These are phyloP conservation scores for Gerris lacustris DNA, from an alignment of 2,888 invertebrate species.

Conservation along the genomic window DNA sequence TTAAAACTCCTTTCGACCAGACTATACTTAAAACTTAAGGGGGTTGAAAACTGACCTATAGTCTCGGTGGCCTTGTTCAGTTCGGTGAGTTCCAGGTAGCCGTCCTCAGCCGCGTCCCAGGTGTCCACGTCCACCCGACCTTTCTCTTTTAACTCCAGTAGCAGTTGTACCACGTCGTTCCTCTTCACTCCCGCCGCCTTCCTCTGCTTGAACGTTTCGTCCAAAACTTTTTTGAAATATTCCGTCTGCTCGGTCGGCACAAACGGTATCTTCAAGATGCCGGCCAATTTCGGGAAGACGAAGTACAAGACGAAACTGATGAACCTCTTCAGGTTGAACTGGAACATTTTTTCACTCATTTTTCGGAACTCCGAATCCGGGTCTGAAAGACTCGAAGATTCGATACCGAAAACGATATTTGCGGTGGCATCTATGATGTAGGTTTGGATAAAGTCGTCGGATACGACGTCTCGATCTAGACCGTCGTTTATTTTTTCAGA, in stretches of 20 bases:
- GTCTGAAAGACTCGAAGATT: not conserved
- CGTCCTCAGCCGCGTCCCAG: not conserved
- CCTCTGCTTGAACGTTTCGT: slow-evolving; percentile 5
- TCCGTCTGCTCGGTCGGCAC: not conserved
- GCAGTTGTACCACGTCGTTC: slow-evolving; percentile 19
- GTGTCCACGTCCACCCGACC: slow-evolving; percentile 8
- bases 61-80: not conserved
- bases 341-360: not conserved
- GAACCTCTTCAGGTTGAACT: not conserved
- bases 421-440: not conserved
- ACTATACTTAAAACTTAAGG: too few relatives aligned
- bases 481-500: not conserved
- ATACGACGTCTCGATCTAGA: not conserved
- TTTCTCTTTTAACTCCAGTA: slow-evolving; percentile 16
- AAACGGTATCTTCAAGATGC: not conserved
- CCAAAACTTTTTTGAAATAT: not conserved
- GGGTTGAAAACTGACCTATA: not conserved
- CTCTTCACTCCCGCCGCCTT: slow-evolving; percentile 13
- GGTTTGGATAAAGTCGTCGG: not conserved
- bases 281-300: not conserved
- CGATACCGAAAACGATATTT: not conserved
- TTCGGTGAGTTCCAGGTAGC: not conserved
- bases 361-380: not conserved
- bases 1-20: too few relatives aligned
- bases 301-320: not conserved